These are phyloP conservation scores for Zootoca vivipara DNA, from an alignment of 2,113 vertebrate genomes.

Conservation along the genomic window DNA sequence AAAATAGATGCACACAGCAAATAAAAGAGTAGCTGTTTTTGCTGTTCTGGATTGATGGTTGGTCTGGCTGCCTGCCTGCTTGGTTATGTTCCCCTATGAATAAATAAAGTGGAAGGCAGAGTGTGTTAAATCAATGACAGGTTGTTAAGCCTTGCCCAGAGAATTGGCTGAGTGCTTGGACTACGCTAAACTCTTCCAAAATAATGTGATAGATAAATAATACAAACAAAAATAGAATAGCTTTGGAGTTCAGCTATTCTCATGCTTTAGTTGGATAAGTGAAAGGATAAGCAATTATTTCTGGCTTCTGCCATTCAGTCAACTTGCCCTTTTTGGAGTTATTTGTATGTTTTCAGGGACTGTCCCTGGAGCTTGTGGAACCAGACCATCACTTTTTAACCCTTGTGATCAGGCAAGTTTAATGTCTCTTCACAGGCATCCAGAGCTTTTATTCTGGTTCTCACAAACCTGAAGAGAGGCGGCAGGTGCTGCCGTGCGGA, in stretches of 20 bases:
- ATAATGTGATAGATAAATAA: not conserved
- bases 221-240: not conserved
- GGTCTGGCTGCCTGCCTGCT: not conserved
- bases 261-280: not conserved
- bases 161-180: not conserved
- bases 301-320: slow-evolving; percentile 14
- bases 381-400: not conserved
- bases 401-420: slow-evolving; percentile 46
- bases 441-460: slow-evolving; percentile 45
- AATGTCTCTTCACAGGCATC: slow-evolving; percentile 48
- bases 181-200: not conserved
- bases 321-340: slow-evolving; percentile 20
- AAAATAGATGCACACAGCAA: not conserved
- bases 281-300: not conserved
- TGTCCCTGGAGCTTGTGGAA: slow-evolving; percentile 43
- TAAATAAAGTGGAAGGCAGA: not conserved
- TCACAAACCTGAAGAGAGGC: slow-evolving; percentile 40
- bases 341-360: slow-evolving; percentile 29
- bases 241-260: not conserved
- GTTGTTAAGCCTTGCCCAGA: not conserved
- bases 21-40: not conserved
- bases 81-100: not conserved
- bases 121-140: not conserved
- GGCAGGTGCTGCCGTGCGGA: slow-evolving; percentile 48
- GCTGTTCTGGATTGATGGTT: not conserved